These are phyloP conservation scores for Leptocoma aspasia DNA, from an alignment of 2,113 vertebrate genomes.

Conservation along the genomic window DNA sequence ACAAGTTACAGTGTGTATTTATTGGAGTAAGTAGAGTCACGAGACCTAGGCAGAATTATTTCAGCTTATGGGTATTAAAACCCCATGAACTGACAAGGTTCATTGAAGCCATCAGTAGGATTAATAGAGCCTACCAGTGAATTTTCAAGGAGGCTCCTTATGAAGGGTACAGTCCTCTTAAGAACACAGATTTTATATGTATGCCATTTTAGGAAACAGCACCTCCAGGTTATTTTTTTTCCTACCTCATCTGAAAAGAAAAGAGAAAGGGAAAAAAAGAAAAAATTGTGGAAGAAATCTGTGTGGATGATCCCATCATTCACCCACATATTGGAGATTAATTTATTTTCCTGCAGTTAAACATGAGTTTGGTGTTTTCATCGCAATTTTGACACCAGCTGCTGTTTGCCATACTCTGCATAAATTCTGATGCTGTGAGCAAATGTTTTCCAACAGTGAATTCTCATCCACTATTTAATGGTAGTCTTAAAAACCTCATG, in stretches of 20 bases:
- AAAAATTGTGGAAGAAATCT: not conserved
- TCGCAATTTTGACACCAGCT: not conserved
- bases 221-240: not conserved
- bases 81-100: not conserved
- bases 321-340: not conserved
- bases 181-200: not conserved
- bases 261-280: not conserved
- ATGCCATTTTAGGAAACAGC: not conserved
- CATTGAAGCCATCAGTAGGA: not conserved
- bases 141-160: not conserved
- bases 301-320: not conserved
- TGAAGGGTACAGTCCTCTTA: not conserved
- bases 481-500: accelerated
- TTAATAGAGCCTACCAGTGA: not conserved
- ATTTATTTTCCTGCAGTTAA: not conserved
- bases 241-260: not conserved
- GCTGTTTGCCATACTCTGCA: not conserved
- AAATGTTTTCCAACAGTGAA: not conserved
- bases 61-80: not conserved
- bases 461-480: not conserved
- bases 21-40: not conserved
- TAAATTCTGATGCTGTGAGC: not conserved
- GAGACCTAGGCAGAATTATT: not conserved
- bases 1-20: not conserved
- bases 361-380: not conserved